Conservation (phyloP, 1,140 invertebrate species). For the Eciton burchellii region DNA sequence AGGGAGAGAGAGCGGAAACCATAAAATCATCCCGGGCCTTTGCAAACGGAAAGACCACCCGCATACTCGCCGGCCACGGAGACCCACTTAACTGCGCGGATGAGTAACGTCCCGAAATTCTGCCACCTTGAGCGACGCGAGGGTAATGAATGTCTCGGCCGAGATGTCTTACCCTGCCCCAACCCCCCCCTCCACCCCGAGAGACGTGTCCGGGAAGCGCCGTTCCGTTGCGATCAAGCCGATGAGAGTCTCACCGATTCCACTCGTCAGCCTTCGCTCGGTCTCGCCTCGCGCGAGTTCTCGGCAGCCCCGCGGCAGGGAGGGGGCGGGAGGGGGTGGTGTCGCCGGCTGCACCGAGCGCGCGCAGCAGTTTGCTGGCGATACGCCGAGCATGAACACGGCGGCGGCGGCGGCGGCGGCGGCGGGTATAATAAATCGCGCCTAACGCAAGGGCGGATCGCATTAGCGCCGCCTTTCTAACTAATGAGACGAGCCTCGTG, state of each 20-base stretch:
- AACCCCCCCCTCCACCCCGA: too few species aligned
- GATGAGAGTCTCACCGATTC: not conserved
- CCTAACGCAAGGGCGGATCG: slow-evolving; percentile 24
- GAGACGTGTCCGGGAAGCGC: too few species aligned
- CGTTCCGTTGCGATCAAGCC: too few species aligned
- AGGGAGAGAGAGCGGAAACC: slow-evolving; percentile 57
- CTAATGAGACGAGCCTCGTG: slow-evolving; percentile 60
- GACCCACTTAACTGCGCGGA: slow-evolving; percentile 50
- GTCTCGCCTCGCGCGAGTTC: too few species aligned
- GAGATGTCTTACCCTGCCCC: not conserved
- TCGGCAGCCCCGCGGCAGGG: too few species aligned
- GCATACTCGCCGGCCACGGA: slow-evolving; percentile 34
- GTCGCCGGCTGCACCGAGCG: too few species aligned
- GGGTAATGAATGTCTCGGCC: not conserved
- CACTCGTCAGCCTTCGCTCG: too few species aligned
- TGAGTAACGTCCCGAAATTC: slow-evolving; percentile 56
- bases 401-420: not conserved
- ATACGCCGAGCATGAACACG: too few species aligned
- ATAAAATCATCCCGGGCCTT: slow-evolving; percentile 59
- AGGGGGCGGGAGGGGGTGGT: too few species aligned
- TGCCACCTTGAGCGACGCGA: slow-evolving; percentile 21
- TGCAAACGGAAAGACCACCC: slow-evolving; percentile 61
- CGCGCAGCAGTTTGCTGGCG: too few species aligned
- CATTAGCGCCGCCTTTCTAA: slow-evolving; percentile 60
- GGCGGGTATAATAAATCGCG: slow-evolving; percentile 49